Conservation (phyloP, 1,140 invertebrate genomes). For the Phymorhynchus buccinoides region DNA sequence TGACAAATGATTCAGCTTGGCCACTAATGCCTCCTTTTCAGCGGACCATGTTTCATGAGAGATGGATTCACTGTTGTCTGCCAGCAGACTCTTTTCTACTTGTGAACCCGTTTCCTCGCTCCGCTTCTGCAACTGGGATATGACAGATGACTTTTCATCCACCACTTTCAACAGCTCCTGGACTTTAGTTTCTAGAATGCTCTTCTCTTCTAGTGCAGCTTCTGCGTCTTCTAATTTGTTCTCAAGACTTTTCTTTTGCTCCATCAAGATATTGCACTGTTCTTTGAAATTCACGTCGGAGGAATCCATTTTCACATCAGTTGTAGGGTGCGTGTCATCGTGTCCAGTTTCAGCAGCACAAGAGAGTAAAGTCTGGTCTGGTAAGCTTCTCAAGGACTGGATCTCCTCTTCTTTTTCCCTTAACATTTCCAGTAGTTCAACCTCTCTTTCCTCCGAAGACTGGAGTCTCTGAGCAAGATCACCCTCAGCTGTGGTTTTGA, state of each 20-base stretch:
- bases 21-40: background rate
- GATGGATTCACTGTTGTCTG: background rate
- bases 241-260: slow-evolving; percentile 2
- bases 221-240: slow-evolving; percentile 26
- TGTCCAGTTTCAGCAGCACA: background rate
- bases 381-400: background rate
- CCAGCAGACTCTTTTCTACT: background rate
- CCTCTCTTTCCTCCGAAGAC: slow-evolving; percentile 38
- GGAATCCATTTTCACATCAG: background rate
- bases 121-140: slow-evolving; percentile 3
- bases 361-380: background rate
- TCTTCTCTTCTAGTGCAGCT: slow-evolving; percentile 14
- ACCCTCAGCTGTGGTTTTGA: background rate
- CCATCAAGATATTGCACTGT: background rate
- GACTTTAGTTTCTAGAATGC: slow-evolving; percentile 20
- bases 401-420: slow-evolving; percentile 35
- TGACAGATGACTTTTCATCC: background rate
- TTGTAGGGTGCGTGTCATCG: background rate
- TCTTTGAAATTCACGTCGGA: background rate
- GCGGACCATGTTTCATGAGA: background rate
- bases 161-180: slow-evolving; percentile 22
- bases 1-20: background rate
- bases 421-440: slow-evolving; percentile 35
- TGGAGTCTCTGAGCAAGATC: slow-evolving; percentile 38
- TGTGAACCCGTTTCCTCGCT: background rate